Percentiles rank a stretch among this genome's conserved stretches.
These are phyloP conservation scores for Zeus faber DNA, from an alignment of 2,113 vertebrate species.

Conservation along the genomic window DNA sequence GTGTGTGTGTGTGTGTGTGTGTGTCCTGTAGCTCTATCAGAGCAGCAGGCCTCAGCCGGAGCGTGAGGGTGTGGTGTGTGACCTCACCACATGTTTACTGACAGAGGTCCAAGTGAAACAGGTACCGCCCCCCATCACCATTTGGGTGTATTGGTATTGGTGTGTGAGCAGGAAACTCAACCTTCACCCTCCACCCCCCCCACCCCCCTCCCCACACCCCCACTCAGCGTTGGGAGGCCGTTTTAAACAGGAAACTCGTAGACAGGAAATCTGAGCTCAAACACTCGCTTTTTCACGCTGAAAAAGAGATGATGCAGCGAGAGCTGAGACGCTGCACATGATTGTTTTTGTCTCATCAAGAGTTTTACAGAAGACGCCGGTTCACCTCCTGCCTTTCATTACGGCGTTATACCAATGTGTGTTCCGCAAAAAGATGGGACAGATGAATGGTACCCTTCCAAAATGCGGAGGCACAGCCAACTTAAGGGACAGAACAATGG, in stretches of 20 bases:
- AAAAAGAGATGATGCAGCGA: too few relatives aligned
- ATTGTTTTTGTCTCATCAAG: too few relatives aligned
- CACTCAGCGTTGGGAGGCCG: slow-evolving; percentile 32
- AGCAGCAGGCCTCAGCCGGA: slow-evolving; percentile 73
- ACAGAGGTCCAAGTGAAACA: slow-evolving; percentile 86
- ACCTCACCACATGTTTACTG: slow-evolving; percentile 79
- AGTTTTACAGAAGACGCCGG: too few relatives aligned
- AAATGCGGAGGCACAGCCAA: too few relatives aligned
- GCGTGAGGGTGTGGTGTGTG: slow-evolving; percentile 68
- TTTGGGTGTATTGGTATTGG: slow-evolving; percentile 32
- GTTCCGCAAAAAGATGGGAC: too few relatives aligned
- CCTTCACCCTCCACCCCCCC: slow-evolving; percentile 14
- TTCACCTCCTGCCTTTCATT: too few relatives aligned
- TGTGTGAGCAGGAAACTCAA: slow-evolving; percentile 75
- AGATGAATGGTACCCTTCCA: too few relatives aligned
- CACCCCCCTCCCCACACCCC: slow-evolving; percentile 20
- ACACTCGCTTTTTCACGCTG: slow-evolving; percentile 26
- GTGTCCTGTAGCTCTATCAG: slow-evolving; percentile 88
- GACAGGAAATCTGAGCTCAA: slow-evolving; percentile 56
- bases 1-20: slow-evolving; percentile 33
- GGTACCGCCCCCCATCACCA: slow-evolving; percentile 72
- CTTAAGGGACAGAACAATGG: too few relatives aligned
- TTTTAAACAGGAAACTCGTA: slow-evolving; percentile 57
- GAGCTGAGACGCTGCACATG: too few relatives aligned
- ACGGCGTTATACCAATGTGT: too few relatives aligned